phyloP scores from a whole-genome alignment of 2,113 vertebrate species.

The Casuarius casuarius region DNA sequence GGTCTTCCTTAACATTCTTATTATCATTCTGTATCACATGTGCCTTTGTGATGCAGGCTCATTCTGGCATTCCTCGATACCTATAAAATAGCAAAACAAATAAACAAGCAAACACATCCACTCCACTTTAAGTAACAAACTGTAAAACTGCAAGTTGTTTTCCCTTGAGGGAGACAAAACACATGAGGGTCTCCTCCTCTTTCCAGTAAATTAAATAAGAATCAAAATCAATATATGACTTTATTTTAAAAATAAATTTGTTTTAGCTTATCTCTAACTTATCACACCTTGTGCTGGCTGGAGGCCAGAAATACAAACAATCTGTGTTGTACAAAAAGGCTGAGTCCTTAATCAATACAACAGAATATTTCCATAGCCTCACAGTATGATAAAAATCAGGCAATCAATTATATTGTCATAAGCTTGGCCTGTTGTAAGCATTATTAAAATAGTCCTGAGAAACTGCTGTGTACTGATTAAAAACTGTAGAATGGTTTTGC shows the following conservation, averaged over 20 bases:
- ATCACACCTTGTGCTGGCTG: neutral
- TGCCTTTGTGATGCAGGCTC: neutral
- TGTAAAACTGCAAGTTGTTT: neutral
- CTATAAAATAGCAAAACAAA: neutral
- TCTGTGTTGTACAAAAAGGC: neutral
- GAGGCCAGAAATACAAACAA: neutral
- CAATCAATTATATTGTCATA: constrained; percentile 27
- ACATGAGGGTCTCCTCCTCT: neutral
- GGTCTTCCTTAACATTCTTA: neutral
- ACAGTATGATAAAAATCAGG: constrained; percentile 20
- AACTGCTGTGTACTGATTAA: constrained; percentile 4
- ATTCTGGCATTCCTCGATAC: neutral
- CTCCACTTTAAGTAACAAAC: neutral
- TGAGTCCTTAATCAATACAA: constrained; percentile 32
- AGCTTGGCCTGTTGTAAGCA: neutral
- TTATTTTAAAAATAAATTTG: constrained; percentile 34
- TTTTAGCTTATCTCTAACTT: neutral
- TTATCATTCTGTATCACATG: neutral
- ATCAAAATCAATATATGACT: constrained; percentile 19
- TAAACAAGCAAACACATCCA: neutral
- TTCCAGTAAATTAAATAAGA: constrained; percentile 26
- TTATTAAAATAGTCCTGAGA: constrained; percentile 44
- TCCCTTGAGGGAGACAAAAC: neutral
- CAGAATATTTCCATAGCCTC: constrained; percentile 3
- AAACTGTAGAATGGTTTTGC: neutral